phyloP scores from a whole-genome alignment of 2,888 invertebrate species.

The Caenorhabditis sp. region DNA sequence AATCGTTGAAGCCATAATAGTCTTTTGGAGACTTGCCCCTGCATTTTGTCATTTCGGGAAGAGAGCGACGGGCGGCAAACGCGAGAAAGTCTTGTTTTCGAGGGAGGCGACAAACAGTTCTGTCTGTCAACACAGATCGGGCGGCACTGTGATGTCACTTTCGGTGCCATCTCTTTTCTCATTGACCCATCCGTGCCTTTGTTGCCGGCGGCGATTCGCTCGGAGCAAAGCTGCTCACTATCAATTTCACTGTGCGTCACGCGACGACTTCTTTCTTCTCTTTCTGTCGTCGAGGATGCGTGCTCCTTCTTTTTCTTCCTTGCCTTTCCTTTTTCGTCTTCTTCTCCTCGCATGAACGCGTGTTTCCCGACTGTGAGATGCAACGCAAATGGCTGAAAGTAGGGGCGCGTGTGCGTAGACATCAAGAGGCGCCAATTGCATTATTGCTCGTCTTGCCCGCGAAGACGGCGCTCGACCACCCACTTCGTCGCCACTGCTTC shows the following conservation, averaged over 20 bases:
- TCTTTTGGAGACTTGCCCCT: constrained; percentile 21
- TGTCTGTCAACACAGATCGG: constrained; percentile 30
- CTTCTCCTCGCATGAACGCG: constrained; percentile 40
- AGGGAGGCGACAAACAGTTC: constrained; percentile 16
- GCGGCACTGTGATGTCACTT: constrained; percentile 34
- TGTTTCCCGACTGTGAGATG: constrained; percentile 9
- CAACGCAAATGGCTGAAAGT: constrained; percentile 42
- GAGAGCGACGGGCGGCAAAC: constrained; percentile 20
- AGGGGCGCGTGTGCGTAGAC: constrained; percentile 24
- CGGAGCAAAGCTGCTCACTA: constrained; percentile 13
- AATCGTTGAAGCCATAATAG: constrained; percentile 16
- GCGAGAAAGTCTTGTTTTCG: constrained; percentile 33
- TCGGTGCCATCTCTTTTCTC: constrained; percentile 13
- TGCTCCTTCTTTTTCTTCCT: not conserved
- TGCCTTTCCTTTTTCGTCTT: constrained; percentile 7
- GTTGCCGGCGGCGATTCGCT: not conserved
- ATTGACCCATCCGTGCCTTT: constrained; percentile 19
- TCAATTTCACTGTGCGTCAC: constrained; percentile 48
- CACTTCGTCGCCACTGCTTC: constrained; percentile 24
- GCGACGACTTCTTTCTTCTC: constrained; percentile 29
- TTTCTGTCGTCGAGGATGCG: not conserved
- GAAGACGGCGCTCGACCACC: constrained; percentile 14
- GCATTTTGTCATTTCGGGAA: too few relatives aligned
- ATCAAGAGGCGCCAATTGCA: constrained; percentile 48
- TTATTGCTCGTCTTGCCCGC: constrained; percentile 41